A percentile compares a stretch with the other conserved stretches of the same genome.
phyloP scores from a whole-genome alignment of 1,140 invertebrate species.

The Wiebesia pumilae region DNA sequence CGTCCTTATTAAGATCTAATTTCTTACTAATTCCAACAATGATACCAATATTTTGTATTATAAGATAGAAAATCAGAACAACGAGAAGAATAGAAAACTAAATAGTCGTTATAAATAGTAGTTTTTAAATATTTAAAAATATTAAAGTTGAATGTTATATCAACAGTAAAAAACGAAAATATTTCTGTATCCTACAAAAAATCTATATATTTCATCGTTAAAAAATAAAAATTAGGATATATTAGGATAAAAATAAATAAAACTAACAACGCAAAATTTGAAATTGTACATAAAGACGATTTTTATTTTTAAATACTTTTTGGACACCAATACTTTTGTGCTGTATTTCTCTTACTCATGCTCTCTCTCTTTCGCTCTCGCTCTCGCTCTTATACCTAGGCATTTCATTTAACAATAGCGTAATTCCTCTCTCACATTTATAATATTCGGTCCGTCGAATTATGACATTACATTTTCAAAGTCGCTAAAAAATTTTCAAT shows the following conservation, averaged over 20 bases:
- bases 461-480: slow-evolving; percentile 7
- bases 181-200: no score
- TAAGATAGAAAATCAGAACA: no score
- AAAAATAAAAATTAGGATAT: neutral
- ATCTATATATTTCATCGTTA: neutral
- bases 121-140: no score
- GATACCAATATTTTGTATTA: no score
- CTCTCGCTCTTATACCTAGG: slow-evolving; percentile 24
- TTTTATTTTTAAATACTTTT: slow-evolving; percentile 73
- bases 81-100: no score
- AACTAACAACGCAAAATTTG: slow-evolving; percentile 48
- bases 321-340: slow-evolving; percentile 70
- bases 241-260: neutral
- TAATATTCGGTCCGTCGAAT: neutral
- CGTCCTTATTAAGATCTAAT: no score
- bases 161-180: no score
- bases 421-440: neutral
- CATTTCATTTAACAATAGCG: neutral
- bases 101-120: no score
- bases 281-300: slow-evolving; percentile 73
- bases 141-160: no score
- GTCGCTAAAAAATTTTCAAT: neutral
- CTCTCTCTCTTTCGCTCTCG: slow-evolving; percentile 22
- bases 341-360: slow-evolving; percentile 49
- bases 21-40: no score